These are phyloP conservation scores for Antheraea mylitta DNA, from an alignment of 1,140 invertebrate genomes.

Conservation along the genomic window DNA sequence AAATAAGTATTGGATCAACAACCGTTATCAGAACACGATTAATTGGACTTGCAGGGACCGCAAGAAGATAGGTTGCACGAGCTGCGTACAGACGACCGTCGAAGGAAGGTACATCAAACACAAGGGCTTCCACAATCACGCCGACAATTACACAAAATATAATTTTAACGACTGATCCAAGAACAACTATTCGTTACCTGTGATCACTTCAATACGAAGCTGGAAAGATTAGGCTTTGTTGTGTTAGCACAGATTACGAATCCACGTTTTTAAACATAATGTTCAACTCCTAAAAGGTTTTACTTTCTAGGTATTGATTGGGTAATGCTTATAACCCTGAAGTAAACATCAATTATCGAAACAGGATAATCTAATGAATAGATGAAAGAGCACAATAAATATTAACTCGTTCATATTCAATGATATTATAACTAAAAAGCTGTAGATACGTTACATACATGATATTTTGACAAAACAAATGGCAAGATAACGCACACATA, in stretches of 20 bases:
- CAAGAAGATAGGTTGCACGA: constrained; percentile 63
- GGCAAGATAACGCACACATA: too few species aligned
- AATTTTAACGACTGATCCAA: constrained; percentile 68
- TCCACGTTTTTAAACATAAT: not conserved
- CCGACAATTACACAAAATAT: constrained; percentile 70
- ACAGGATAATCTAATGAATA: too few species aligned
- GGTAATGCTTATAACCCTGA: too few species aligned
- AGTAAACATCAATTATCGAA: too few species aligned
- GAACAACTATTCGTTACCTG: constrained; percentile 6
- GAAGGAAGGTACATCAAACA: constrained; percentile 68
- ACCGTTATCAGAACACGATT: constrained; percentile 71
- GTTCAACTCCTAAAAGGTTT: too few species aligned
- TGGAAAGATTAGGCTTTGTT: not conserved
- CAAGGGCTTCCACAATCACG: constrained; percentile 67
- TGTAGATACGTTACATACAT: too few species aligned
- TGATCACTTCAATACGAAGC: not conserved
- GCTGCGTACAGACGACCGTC: constrained; percentile 65
- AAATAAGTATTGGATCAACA: constrained; percentile 75
- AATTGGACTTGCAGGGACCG: constrained; percentile 72
- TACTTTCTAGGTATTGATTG: too few species aligned
- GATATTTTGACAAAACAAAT: too few species aligned
- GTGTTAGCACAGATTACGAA: not conserved
- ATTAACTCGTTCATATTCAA: too few species aligned
- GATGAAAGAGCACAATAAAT: too few species aligned
- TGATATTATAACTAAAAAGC: too few species aligned